phyloP scores from a whole-genome alignment of 2,888 invertebrate species.

The Leucozona laternaria region DNA sequence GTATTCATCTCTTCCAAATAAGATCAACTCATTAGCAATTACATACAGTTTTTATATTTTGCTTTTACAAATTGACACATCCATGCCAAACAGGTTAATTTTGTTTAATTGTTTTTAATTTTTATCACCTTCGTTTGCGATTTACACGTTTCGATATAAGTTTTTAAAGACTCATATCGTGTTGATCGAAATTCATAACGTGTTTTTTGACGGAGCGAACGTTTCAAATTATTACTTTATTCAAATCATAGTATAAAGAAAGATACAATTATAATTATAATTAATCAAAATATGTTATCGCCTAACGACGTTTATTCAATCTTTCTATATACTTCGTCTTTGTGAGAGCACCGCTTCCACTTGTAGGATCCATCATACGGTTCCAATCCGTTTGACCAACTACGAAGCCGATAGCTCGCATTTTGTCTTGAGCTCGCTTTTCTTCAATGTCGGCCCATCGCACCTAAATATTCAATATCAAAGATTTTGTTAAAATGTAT shows the following conservation, averaged over 20 bases:
- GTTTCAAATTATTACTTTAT: not conserved
- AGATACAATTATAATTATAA: not conserved
- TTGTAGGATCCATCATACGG: constrained; percentile 96
- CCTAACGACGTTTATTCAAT: constrained; percentile 82
- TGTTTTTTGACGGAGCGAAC: not conserved
- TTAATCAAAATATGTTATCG: not conserved
- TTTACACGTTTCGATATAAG: too few species aligned
- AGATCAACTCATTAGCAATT: too few species aligned
- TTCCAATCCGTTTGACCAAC: constrained; percentile 99
- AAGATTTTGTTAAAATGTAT: not conserved
- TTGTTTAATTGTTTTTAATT: too few species aligned
- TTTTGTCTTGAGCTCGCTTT: constrained; percentile 94
- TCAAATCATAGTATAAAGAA: not conserved
- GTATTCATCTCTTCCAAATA: too few species aligned
- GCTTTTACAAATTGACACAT: too few species aligned
- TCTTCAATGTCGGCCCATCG: constrained; percentile 99
- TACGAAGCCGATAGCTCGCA: constrained; percentile 97
- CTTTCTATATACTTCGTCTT: constrained; percentile 96
- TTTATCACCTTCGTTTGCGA: too few species aligned
- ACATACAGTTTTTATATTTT: too few species aligned
- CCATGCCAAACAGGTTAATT: too few species aligned
- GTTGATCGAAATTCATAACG: not conserved
- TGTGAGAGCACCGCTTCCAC: constrained; percentile 94
- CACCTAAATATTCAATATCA: constrained; percentile 86
- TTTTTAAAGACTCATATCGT: too few species aligned